Evolutionary conservation across 64 coral and sea anemone species (phyloP), one percentile per base, ranked within the genome.

Genomic region (Pocillopora verrucosa): DNA sequence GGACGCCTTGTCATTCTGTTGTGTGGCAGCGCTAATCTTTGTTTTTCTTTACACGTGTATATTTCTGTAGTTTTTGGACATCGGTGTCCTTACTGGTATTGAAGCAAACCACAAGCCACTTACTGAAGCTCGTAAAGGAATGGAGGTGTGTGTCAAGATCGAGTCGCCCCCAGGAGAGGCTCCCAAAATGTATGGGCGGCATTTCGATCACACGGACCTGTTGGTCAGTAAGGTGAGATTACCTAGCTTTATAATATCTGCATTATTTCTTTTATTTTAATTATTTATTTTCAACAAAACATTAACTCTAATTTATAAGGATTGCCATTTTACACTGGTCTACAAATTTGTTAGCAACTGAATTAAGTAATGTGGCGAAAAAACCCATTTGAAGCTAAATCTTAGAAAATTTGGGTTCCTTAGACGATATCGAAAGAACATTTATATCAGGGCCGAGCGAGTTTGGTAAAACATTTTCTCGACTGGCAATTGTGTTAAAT

Each of bases 61-160:
- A 51, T 51, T 51, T 30, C 3, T 88, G 25, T 45, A 98, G 96
- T 98, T 95, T 79, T 59, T 93, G 59, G 96, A 98, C 34, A 67
- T 98, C 16, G 96, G 96, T 34, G 75, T 98, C 5, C 88, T 98
- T 4, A 95, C 93, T 34, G 93, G 96, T 11, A 90, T 98, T 22
- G 96, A 98, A 88, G 88, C 96, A n/a, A 98, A 98, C 62, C 96
- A 98, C 91, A 98, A 98, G 75, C 58, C 62, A 5, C 24, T 98
- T 36, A 72, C 88, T 58, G 90, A 90, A 80, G 96, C 96, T 22
- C 88, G 88, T 7, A 98, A 98, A 69, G 96, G 96, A 59, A 98
- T 98, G 96, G 96, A 98, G 61, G 93, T 98, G 3, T 98, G 96
- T 60, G 58, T 98, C 0, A 98, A 98, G 80, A 95, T 98, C 25